phyloP scores from a whole-genome alignment of 1,140 invertebrate genomes.

The Spodoptera litura region DNA sequence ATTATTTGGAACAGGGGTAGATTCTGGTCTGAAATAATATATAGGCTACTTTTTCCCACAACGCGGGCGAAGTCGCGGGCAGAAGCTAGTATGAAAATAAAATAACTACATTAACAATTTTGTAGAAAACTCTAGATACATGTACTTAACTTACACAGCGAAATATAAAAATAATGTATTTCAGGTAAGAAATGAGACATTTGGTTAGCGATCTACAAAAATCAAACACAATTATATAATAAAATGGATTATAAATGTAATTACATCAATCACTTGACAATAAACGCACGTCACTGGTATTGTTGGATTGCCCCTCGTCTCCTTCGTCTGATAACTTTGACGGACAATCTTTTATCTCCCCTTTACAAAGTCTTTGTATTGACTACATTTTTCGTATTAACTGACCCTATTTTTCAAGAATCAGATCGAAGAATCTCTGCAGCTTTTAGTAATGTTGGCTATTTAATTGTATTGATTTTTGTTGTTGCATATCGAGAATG shows the following conservation, averaged over 20 bases:
- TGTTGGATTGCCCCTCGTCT: slow-evolving; percentile 30
- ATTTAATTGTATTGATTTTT: slow-evolving; percentile 14
- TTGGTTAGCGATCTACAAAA: background rate
- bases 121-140: too few relatives aligned
- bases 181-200: too few relatives aligned
- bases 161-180: too few relatives aligned
- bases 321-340: slow-evolving; percentile 23
- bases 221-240: slow-evolving; percentile 16
- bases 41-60: too few relatives aligned
- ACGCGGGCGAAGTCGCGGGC: too few relatives aligned
- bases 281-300: slow-evolving; percentile 29
- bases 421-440: background rate
- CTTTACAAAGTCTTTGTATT: slow-evolving; percentile 38
- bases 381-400: slow-evolving; percentile 44
- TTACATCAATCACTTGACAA: slow-evolving; percentile 44
- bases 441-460: background rate
- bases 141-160: too few relatives aligned
- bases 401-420: slow-evolving; percentile 34
- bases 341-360: slow-evolving; percentile 49
- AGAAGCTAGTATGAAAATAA: too few relatives aligned
- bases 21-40: too few relatives aligned
- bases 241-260: slow-evolving; percentile 47
- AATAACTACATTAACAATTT: too few relatives aligned
- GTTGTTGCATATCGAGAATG: background rate
- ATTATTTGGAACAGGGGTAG: too few relatives aligned